Evolutionary conservation across 2,888 invertebrate genomes (phyloP).

Genomic region (Mythimna pallens): DNA sequence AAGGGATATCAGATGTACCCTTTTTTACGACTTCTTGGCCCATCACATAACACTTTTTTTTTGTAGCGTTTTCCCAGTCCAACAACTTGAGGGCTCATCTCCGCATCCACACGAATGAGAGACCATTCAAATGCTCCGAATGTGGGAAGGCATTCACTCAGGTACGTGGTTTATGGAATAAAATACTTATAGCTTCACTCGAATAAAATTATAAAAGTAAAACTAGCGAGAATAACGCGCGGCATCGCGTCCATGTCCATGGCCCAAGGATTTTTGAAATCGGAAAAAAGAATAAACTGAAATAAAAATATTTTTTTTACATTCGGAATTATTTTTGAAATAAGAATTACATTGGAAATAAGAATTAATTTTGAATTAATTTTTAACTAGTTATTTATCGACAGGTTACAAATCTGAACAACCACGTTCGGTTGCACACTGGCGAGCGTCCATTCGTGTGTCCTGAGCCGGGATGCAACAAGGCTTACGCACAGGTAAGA

Average conservation of each 20-base stretch:
- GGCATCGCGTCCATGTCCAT: no score
- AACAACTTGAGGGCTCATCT: constrained; percentile 89
- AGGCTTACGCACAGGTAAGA: constrained; percentile 88
- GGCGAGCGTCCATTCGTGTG: constrained; percentile 89
- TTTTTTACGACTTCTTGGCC: neutral
- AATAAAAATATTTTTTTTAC: no score
- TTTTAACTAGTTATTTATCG: constrained; percentile 1
- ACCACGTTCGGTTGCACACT: constrained; percentile 88
- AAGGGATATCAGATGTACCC: no score
- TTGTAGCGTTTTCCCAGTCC: constrained; percentile 88
- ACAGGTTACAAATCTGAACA: constrained; percentile 88
- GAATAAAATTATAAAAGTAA: no score
- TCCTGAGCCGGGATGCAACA: constrained; percentile 87
- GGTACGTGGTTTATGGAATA: constrained; percentile 69
- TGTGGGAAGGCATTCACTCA: constrained; percentile 90
- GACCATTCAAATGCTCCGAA: constrained; percentile 88
- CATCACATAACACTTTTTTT: neutral
- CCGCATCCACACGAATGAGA: constrained; percentile 88
- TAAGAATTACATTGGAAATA: no score
- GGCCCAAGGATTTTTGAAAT: no score
- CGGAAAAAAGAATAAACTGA: no score
- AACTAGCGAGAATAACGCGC: no score
- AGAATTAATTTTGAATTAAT: no score
- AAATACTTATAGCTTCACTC: no score
- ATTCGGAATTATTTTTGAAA: no score